Evolutionary conservation across 53 echinoderm and acorn worm genomes (phyloP).

Genomic region (Paracentrotus lividus): DNA sequence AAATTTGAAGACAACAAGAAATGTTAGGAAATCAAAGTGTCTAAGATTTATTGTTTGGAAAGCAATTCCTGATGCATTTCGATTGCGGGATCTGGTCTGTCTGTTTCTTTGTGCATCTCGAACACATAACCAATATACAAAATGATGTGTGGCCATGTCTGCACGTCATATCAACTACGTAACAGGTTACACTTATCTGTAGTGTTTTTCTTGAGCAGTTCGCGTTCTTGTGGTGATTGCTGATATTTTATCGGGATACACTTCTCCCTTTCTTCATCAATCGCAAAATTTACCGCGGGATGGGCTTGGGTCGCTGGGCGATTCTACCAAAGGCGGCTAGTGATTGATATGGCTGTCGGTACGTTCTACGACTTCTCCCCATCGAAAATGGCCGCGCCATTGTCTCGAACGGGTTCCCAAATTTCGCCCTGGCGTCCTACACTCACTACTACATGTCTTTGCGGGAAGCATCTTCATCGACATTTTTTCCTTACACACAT

Average conservation of each 20-base stretch:
- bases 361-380: conserved; percentile 73
- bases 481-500: conserved; percentile 80
- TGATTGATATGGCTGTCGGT: conserved; percentile 75
- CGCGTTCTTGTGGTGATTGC: not conserved
- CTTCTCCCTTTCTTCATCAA: conserved; percentile 80
- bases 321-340: conserved; percentile 73
- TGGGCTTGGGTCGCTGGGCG: conserved; percentile 85
- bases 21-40: no score
- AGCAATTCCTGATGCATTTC: no score
- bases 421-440: conserved; percentile 79
- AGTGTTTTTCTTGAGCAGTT: no score
- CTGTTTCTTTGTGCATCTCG: no score
- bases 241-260: conserved; percentile 67
- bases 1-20: no score
- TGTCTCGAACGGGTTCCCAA: conserved; percentile 56
- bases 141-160: no score
- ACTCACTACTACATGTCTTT: conserved; percentile 72
- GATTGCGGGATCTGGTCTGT: no score
- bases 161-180: no score
- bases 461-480: conserved; percentile 73
- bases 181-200: no score
- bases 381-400: conserved; percentile 87
- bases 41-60: no score
- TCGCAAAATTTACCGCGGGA: conserved; percentile 74
- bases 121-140: no score